phyloP scores from a whole-genome alignment of 2,113 vertebrate genomes.

The Malurus elegans region DNA sequence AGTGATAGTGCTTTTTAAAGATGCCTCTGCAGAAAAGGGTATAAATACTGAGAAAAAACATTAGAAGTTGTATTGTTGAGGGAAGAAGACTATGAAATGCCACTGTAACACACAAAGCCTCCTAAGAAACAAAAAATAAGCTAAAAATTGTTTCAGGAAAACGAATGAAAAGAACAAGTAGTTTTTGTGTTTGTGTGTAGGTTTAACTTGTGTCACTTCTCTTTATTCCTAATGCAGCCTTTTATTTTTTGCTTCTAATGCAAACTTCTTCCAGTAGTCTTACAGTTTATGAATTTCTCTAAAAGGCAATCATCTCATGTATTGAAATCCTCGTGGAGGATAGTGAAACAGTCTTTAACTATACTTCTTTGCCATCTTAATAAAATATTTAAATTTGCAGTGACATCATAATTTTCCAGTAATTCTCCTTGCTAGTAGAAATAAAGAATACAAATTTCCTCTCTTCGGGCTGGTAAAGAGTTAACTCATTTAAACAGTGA shows the following conservation, averaged over 20 bases:
- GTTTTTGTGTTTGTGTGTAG: not conserved
- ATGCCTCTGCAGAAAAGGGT: not conserved
- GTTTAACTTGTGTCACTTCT: not conserved
- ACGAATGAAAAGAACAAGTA: not conserved
- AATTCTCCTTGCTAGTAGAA: not conserved
- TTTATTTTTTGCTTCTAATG: not conserved
- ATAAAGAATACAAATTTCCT: not conserved
- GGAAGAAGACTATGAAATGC: not conserved
- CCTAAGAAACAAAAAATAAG: not conserved
- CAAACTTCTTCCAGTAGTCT: not conserved
- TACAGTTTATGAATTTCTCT: not conserved
- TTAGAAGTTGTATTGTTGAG: not conserved
- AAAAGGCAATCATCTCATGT: not conserved
- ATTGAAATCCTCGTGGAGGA: not conserved
- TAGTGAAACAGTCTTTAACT: not conserved
- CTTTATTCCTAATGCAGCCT: not conserved
- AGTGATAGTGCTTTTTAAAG: not conserved
- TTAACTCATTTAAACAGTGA: not conserved
- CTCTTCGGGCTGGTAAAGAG: not conserved
- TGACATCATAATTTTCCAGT: not conserved
- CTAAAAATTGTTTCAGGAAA: not conserved
- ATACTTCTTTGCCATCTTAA: not conserved
- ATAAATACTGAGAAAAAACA: not conserved
- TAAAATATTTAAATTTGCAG: not conserved
- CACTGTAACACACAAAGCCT: accelerated